Base-by-base conservation (phyloP, 1,140 invertebrate genomes). In the honey bee (Apis mellifera) region DNA sequence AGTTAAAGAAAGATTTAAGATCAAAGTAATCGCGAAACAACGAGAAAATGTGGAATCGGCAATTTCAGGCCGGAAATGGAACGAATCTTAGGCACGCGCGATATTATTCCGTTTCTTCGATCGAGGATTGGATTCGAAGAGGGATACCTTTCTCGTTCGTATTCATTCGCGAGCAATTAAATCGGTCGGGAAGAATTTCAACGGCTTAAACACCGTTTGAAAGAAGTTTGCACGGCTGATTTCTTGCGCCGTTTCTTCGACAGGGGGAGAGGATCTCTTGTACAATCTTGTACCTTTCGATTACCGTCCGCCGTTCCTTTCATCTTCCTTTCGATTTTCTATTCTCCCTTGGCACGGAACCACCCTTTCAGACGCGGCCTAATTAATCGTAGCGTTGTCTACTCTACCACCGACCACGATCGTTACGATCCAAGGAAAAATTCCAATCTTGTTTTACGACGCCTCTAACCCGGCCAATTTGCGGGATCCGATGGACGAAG, bases 371-470 rank as follows among this genome's bases (percentile, higher is more conserved):
- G 26, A 72, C 54, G 1, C 1, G 21, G 42, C 69, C 62, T 85
- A 86, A 86, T 86, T 86, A 86, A 86, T 86, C 60, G 83, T 76
- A 55, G 52, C 48, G 9, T 32, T 72, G 9, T 71, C 55, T 54
- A 77, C 19, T 42, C 32, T 42, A 4, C 19, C 76, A 42, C 23
- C 48, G 11, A 11, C 52, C 19, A 19, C 21, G 54, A 62, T 80
- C 48, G 69, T 64, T 64, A 73, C 26, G 26, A 19, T 78, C 48
- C 66, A 21, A 21, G 1, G 59, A 84, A 64, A 23, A 73, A 7
- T 48, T 48, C 71, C 57, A 48, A 60, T 59, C 55, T 60, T 55
- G 21, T 73, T 42, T 15, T 42, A 42, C 57, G 12, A 54, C 52
- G 26, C n/a, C 19, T 21, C 26, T 17, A 48, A 59, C 21, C 21